Percentiles rank a stretch among this genome's conserved stretches.
These are phyloP conservation scores for Slavum lentiscoides DNA, from an alignment of 2,888 invertebrate genomes.

Conservation along the genomic window DNA sequence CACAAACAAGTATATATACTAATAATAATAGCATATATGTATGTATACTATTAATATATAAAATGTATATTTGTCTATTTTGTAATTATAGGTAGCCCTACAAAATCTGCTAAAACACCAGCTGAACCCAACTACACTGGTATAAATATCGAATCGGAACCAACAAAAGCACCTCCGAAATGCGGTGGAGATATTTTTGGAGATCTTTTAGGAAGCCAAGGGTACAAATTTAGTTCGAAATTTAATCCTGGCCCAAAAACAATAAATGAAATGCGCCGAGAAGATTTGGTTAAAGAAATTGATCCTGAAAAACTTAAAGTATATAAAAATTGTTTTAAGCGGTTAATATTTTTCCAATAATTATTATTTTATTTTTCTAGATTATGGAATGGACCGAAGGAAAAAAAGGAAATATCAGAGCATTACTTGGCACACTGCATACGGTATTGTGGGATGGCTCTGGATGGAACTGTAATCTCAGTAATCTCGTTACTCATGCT, in stretches of 20 bases:
- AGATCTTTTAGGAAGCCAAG: constrained; percentile 86
- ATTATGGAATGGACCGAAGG: constrained; percentile 80
- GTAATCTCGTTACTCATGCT: constrained; percentile 84
- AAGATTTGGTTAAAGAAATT: constrained; percentile 81
- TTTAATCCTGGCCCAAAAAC: constrained; percentile 78
- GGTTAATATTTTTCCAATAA: constrained; percentile 9
- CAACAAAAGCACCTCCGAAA: constrained; percentile 56
- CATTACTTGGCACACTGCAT: constrained; percentile 90
- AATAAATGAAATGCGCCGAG: constrained; percentile 91
- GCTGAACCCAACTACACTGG: constrained; percentile 67
- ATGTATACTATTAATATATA: background rate
- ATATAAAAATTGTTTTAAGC: constrained; percentile 22
- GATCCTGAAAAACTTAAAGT: constrained; percentile 85
- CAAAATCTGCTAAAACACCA: constrained; percentile 61
- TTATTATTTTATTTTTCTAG: constrained; percentile 62
- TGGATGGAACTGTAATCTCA: constrained; percentile 95
- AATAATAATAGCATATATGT: background rate
- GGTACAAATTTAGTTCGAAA: constrained; percentile 79
- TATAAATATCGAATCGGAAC: constrained; percentile 68
- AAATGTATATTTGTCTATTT: background rate
- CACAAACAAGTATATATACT: constrained; percentile 40
- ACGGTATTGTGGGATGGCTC: constrained; percentile 90
- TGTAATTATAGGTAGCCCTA: constrained; percentile 59
- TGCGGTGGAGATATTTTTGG: constrained; percentile 75
- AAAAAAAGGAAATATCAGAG: constrained; percentile 94